A percentile compares a stretch with the other conserved stretches of the same genome.
Conservation (phyloP, 2,113 vertebrate species). For the Sturnus vulgaris region DNA sequence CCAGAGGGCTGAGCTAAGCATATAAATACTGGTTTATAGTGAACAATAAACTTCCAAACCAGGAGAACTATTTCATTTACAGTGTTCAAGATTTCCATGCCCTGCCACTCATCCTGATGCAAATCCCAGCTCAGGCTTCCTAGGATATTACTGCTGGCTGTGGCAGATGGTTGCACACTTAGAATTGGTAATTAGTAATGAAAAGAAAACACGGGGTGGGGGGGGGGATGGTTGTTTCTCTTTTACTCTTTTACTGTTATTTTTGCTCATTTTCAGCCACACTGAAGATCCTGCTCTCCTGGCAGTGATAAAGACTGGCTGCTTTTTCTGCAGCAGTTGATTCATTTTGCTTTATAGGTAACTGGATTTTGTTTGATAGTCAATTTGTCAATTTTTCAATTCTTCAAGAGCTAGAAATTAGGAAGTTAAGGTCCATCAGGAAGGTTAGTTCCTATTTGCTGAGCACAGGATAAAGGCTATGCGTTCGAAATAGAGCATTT, state of each 20-base stretch:
- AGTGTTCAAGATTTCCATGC: background rate
- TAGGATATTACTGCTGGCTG: background rate
- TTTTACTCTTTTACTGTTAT: background rate
- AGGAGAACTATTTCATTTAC: background rate
- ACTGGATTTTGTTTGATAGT: background rate
- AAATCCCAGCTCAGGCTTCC: background rate
- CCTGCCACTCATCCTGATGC: background rate
- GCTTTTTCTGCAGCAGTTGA: background rate
- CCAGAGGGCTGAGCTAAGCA: background rate
- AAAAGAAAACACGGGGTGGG: background rate
- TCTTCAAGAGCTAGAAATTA: background rate
- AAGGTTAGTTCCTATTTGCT: background rate
- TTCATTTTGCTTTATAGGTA: background rate
- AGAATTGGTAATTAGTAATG: background rate
- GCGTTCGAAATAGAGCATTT: background rate
- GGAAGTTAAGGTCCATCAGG: background rate
- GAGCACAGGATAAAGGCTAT: background rate
- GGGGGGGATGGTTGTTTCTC: background rate
- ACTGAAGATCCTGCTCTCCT: background rate
- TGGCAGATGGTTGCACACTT: background rate
- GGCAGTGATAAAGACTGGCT: background rate
- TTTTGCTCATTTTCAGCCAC: constrained; percentile 2
- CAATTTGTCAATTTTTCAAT: background rate
- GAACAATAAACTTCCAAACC: background rate
- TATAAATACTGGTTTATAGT: background rate